Base-by-base conservation (phyloP, 2,888 invertebrate species). In the Netelia fuscicornis region DNA sequence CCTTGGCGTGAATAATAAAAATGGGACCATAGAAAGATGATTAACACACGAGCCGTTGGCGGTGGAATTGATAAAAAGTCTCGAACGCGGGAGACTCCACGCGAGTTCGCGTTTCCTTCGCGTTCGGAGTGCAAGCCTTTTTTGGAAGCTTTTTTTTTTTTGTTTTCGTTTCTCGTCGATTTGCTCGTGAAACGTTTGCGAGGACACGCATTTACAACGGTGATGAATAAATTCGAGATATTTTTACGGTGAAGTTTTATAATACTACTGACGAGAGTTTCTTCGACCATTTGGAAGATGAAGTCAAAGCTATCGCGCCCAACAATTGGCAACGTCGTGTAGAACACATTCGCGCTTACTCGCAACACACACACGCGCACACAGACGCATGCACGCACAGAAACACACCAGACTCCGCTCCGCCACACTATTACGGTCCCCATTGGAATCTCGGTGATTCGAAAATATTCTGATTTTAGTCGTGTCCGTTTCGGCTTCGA, bases 401-500 rank as follows among this genome's bases (percentile, higher is more conserved):
- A n/a, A n/a, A 37, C 30, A 37, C 64, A 17, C 64, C 11, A 23
- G 65, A 11, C 77, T 79, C 60, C 56, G 60, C 74, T 71, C 62
- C 52, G 79, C 67, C 65, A 68, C 81, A 83, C 86, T 84, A 86
- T 84, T 83, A 84, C 80, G 77, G 83, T 80, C 70, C 78, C 86
- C 87, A 87, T 87, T 81, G 86, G 86, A 87, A 86, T 87, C 87
- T 58, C 74, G 87, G 87, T 88, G 90, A 90, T 92, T 91, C 90
- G 90, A 92, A 92, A 92, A 91, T 90, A 92, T 93, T 92, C 91
- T 90, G 90, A 91, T 91, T 91, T 91, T 92, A 89, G 89, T 89
- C 87, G 89, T 88, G 87, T 88, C 89, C 89, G 87, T 86, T 86
- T 74, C 74, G 71, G 81, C 86, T 86, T 86, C 88, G 88, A 80